phyloP scores from a whole-genome alignment of 2,113 vertebrate species.

The Steatornis caripensis region DNA sequence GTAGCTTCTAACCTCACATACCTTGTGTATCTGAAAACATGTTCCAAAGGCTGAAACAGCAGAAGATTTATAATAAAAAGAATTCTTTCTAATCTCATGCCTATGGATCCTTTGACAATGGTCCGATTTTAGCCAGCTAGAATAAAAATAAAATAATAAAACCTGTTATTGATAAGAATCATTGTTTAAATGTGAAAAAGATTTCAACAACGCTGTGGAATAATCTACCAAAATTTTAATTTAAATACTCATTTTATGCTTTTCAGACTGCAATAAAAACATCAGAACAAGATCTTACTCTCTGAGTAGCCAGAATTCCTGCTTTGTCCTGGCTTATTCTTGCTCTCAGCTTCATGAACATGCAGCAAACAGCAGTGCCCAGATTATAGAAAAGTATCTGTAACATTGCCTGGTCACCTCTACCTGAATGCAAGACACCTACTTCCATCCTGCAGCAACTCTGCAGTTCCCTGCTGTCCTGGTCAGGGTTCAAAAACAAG shows the following conservation, averaged over 20 bases:
- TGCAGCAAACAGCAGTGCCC: neutral
- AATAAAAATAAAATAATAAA: neutral
- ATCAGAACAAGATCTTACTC: neutral
- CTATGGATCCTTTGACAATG: neutral
- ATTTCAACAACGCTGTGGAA: neutral
- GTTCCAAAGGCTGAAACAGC: neutral
- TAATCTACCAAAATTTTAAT: neutral
- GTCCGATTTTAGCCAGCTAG: neutral
- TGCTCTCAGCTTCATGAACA: neutral
- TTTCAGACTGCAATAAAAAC: neutral
- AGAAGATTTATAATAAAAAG: neutral
- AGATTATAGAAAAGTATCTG: neutral
- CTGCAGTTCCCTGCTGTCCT: neutral
- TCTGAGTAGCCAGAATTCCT: neutral
- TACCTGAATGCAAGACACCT: neutral
- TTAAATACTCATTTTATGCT: neutral
- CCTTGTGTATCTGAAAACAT: neutral
- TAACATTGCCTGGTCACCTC: neutral
- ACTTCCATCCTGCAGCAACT: neutral
- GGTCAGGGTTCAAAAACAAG: neutral
- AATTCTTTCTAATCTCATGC: neutral
- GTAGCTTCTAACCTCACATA: neutral
- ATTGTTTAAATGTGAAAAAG: neutral
- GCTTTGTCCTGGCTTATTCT: neutral
- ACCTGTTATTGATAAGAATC: neutral